Evolutionary conservation across 2,888 invertebrate genomes (phyloP).

Genomic region (Ennomos fuscantarius): DNA sequence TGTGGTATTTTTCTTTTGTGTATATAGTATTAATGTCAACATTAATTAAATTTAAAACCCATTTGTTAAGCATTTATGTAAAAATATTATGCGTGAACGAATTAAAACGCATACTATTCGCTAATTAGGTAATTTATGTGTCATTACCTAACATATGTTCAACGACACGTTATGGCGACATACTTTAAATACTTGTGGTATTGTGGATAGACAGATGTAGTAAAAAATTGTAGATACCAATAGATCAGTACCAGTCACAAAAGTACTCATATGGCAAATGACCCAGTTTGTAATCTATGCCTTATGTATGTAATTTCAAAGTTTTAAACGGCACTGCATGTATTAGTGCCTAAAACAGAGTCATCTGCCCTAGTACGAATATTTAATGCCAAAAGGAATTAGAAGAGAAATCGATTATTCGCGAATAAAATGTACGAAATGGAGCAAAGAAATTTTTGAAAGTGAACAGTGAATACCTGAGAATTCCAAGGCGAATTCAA

Average conservation of each 20-base stretch:
- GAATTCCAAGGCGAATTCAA: slow-evolving; percentile 28
- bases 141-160: slow-evolving; percentile 27
- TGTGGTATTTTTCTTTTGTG: slow-evolving; percentile 9
- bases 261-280: no score
- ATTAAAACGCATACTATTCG: slow-evolving; percentile 20
- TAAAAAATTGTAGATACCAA: no score
- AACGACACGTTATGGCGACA: slow-evolving; percentile 8
- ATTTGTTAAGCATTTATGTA: slow-evolving; percentile 24
- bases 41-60: slow-evolving; percentile 20
- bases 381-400: no score
- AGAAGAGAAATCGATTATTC: no score
- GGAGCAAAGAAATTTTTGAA: no score
- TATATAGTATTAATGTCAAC: slow-evolving; percentile 23
- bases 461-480: slow-evolving; percentile 1
- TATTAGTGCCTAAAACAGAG: no score
- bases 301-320: slow-evolving; percentile 3
- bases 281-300: no score
- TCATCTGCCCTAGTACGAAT: no score
- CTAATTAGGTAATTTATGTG: slow-evolving; percentile 31
- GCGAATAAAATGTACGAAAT: no score
- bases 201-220: no score
- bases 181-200: slow-evolving; percentile 8
- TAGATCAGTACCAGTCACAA: no score
- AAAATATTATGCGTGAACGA: slow-evolving; percentile 19
- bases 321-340: neutral